phyloP scores from a whole-genome alignment of 2,113 vertebrate species.

The Cervus canadensis region DNA sequence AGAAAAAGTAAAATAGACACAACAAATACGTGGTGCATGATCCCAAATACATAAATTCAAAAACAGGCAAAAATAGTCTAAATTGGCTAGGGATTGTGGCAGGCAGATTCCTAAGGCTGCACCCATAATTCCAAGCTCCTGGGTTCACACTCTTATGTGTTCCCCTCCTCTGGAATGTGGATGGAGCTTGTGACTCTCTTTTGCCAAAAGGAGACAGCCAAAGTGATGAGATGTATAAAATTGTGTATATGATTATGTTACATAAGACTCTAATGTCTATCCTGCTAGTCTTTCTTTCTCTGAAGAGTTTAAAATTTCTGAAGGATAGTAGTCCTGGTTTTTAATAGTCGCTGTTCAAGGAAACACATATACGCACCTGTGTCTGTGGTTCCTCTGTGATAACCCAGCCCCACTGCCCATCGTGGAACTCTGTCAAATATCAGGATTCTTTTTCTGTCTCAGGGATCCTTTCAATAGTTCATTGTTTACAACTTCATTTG shows the following conservation, averaged over 20 bases:
- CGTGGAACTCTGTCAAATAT: neutral
- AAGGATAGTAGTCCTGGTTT: neutral
- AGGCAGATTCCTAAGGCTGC: neutral
- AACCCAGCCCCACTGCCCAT: neutral
- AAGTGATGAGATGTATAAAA: neutral
- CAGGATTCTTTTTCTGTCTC: neutral
- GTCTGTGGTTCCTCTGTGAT: neutral
- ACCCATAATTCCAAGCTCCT: neutral
- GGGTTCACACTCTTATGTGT: neutral
- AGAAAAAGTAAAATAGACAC: neutral
- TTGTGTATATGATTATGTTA: neutral
- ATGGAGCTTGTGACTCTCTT: neutral
- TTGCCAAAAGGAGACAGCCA: neutral
- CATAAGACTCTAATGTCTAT: neutral
- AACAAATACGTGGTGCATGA: neutral
- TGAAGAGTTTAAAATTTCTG: neutral
- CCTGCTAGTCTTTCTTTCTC: neutral
- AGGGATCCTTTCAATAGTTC: neutral
- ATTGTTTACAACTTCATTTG: neutral
- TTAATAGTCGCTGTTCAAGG: fast-evolving
- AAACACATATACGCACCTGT: neutral
- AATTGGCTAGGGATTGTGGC: neutral
- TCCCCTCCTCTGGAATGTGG: neutral
- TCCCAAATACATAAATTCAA: neutral
- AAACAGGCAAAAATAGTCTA: neutral